phyloP scores from a whole-genome alignment of 2,797 vertebrate genomes.

The Tokudaia tokunoshimensis region DNA sequence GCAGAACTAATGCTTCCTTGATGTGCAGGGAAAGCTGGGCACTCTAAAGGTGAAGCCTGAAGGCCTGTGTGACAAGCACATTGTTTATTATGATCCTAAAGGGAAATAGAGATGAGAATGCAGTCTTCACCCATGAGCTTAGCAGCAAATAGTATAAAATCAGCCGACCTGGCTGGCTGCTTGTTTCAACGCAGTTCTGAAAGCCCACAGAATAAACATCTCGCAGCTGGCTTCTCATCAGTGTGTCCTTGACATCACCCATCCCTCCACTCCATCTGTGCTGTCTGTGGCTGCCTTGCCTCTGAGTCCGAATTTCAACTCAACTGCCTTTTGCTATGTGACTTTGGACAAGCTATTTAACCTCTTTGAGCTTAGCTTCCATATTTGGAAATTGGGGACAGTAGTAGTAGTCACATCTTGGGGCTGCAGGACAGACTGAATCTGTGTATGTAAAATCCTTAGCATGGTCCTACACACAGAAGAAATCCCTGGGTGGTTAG shows the following conservation, averaged over 20 bases:
- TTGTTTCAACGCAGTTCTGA: neutral
- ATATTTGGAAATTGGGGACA: neutral
- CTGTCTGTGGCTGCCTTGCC: neutral
- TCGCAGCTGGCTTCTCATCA: neutral
- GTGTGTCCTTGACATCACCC: rapidly evolving
- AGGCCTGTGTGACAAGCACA: neutral
- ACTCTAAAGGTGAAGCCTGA: neutral
- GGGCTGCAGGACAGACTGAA: neutral
- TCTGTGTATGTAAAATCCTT: neutral
- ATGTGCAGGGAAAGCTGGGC: neutral
- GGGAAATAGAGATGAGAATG: neutral
- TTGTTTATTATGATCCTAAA: neutral
- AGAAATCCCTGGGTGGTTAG: neutral
- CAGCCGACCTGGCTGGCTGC: neutral
- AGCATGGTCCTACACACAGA: neutral
- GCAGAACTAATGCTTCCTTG: neutral
- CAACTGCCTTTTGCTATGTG: neutral
- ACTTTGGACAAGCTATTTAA: neutral
- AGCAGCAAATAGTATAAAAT: neutral
- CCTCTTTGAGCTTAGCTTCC: neutral
- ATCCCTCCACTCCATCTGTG: neutral
- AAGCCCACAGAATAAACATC: neutral
- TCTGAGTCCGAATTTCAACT: neutral
- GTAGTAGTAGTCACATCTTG: neutral
- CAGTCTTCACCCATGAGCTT: neutral